Conservation (phyloP, 2,888 invertebrate genomes). For the Podabrus alpinus region DNA sequence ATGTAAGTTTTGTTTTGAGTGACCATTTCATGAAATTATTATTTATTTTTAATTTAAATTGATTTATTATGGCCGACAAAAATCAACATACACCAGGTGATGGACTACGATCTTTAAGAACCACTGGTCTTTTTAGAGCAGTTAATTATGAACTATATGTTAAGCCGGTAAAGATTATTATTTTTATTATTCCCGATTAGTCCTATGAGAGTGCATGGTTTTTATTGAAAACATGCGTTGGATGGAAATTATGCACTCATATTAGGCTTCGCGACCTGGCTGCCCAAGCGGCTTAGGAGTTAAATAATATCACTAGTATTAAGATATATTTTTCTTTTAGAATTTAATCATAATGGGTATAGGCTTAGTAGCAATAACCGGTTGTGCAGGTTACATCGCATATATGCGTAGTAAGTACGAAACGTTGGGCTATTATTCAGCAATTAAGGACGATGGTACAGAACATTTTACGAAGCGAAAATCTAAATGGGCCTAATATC, state of each 20-base stretch:
- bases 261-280: too few relatives aligned
- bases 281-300: too few relatives aligned
- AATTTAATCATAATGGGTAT: conserved; percentile 84
- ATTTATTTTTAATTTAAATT: neutral
- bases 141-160: conserved; percentile 89
- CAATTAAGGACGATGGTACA: conserved; percentile 76
- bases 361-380: conserved; percentile 74
- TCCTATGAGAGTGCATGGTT: too few relatives aligned
- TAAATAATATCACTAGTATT: too few relatives aligned
- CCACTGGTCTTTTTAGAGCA: conserved; percentile 76
- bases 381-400: conserved; percentile 78
- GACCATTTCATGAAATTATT: neutral
- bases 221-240: too few relatives aligned
- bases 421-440: conserved; percentile 78
- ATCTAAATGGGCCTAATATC: conserved; percentile 74
- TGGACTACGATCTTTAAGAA: conserved; percentile 74
- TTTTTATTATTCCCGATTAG: too few relatives aligned
- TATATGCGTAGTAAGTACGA: conserved; percentile 86
- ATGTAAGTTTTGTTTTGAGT: neutral
- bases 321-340: conserved; percentile 60
- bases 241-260: too few relatives aligned
- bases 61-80: conserved; percentile 12
- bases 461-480: conserved; percentile 74
- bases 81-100: conserved; percentile 65
- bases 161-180: conserved; percentile 81